Evolutionary conservation across 2,113 vertebrate genomes (phyloP).

Genomic region (Brevimyrus niger): DNA sequence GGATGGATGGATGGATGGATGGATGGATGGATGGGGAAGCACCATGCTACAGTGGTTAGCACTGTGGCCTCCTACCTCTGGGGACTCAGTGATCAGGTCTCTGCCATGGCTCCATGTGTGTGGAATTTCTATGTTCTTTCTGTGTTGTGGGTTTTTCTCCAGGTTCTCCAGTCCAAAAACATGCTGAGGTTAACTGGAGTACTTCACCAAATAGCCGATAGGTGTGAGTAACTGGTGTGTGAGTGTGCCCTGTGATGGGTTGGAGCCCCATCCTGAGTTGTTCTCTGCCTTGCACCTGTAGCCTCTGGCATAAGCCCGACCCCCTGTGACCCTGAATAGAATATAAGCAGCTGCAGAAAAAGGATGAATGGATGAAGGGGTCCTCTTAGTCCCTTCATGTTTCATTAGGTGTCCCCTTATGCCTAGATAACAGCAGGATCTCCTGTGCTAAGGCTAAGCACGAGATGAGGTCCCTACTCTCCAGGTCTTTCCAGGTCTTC

Average conservation of each 20-base stretch:
- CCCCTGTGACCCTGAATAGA: background rate
- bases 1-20: background rate
- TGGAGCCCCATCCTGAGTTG: background rate
- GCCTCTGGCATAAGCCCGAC: background rate
- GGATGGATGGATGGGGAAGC: too few relatives aligned
- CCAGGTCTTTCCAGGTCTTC: background rate
- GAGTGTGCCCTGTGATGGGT: background rate
- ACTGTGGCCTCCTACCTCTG: background rate
- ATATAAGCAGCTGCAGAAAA: background rate
- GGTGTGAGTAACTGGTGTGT: too few relatives aligned
- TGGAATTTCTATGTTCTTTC: background rate
- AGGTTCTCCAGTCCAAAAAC: background rate
- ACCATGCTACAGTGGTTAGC: background rate
- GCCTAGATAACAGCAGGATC: background rate
- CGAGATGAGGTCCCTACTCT: background rate
- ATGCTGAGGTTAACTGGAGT: background rate
- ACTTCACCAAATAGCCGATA: background rate
- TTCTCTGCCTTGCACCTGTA: background rate
- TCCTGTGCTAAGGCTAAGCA: background rate
- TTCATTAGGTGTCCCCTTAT: background rate
- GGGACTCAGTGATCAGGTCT: background rate
- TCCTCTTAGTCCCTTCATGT: background rate
- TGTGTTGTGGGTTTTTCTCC: background rate
- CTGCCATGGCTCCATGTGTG: too few relatives aligned
- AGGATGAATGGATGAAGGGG: background rate